Evolutionary conservation across 1,140 invertebrate genomes (phyloP).

Genomic region (Halotydeus destructor): DNA sequence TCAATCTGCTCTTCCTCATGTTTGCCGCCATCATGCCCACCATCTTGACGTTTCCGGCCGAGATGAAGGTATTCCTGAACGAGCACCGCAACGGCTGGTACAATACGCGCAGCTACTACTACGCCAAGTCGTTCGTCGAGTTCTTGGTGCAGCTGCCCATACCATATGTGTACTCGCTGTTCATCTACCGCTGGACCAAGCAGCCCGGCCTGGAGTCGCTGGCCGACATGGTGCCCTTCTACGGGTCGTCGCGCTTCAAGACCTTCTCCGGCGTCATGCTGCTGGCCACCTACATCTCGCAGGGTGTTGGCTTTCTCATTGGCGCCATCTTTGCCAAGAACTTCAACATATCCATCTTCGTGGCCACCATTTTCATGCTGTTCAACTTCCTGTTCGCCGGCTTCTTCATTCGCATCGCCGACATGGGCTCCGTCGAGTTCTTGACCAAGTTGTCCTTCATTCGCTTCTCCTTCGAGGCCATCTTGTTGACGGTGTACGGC

Average conservation of each 20-base stretch:
- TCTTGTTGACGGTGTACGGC: slow-evolving; percentile 5
- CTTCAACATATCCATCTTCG: slow-evolving; percentile 4
- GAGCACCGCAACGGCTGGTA: slow-evolving; percentile 22
- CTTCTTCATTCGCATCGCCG: background rate
- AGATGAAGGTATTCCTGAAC: slow-evolving; percentile 19
- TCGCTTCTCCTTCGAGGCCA: slow-evolving; percentile 3
- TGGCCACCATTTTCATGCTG: slow-evolving; percentile 3
- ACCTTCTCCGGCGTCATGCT: background rate
- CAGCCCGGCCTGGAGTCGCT: background rate
- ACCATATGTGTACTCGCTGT: background rate
- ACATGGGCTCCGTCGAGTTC: background rate
- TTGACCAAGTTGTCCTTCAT: slow-evolving; percentile 3
- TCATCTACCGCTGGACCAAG: background rate
- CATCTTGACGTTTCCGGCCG: slow-evolving; percentile 13
- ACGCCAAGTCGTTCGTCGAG: slow-evolving; percentile 23
- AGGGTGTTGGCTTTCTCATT: slow-evolving; percentile 2
- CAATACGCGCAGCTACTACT: slow-evolving; percentile 18
- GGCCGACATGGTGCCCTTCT: background rate
- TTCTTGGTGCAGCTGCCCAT: slow-evolving; percentile 17
- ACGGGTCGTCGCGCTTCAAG: background rate
- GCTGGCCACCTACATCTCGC: slow-evolving; percentile 1
- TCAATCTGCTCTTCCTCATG: slow-evolving; percentile 9
- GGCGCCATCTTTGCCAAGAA: slow-evolving; percentile 4
- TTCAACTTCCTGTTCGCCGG: slow-evolving; percentile 4
- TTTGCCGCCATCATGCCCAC: slow-evolving; percentile 4